Base-by-base conservation (phyloP, 2,888 invertebrate species). In the Muschampia plurimacula region DNA sequence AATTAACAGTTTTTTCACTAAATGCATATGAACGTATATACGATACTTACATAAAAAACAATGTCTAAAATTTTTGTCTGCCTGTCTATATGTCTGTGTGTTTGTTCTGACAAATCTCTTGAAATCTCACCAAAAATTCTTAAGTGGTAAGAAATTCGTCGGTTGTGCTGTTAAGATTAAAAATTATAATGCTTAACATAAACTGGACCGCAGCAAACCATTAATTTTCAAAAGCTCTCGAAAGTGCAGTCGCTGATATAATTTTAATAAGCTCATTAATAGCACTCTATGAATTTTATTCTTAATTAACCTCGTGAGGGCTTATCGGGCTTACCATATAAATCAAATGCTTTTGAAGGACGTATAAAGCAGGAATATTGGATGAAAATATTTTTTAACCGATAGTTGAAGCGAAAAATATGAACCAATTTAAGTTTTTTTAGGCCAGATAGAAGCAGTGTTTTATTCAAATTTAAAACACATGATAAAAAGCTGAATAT, bases 221-320 rank as follows among this genome's bases (percentile, higher is more conserved):
- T 59, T 13, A 59, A 59, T 32, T 59, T 59, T 13, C 59, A 32
- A 28, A 55, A 28, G 32, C 59, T 32, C 59, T 59, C 5, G 59
- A 12, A 28, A 59, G 13, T 59, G 59, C 59, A 59, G 32, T 9
- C 59, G 32, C 32, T 32, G 59, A 39, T 32, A 59, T 67, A 41
- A 60, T 60, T 68, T 68, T 68, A 68, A 68, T 68, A 36, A 68
- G 32, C 60, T 60, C 36, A 60, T 68, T 67, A 57, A 59, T 22
- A 13, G 41, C 36, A 49, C 60, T 60, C 55, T 60, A 68, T 60
- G 49, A 68, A 67, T 59, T 68, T 66, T 49, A 62, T 62, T 60
- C 68, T 68, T 68, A 68, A 68, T 68, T 68, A 60, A 60, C 9
- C 68, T 68, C 60, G n/a, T 49, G 6, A 28, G 68, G n/a, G 68